Conservation (phyloP, 2,888 invertebrate genomes). For the Elysia crispata region DNA sequence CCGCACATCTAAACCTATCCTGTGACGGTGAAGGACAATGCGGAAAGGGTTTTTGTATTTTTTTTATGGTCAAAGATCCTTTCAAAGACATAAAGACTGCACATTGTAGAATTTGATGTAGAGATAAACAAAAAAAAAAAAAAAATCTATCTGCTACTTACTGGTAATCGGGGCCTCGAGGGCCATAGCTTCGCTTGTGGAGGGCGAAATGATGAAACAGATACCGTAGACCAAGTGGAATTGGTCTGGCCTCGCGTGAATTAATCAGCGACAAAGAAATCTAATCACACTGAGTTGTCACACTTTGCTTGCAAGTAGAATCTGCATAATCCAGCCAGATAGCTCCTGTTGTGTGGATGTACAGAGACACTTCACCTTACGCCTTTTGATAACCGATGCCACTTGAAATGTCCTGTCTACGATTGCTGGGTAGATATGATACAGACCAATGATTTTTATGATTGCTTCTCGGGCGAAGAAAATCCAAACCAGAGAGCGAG, state of each 20-base stretch:
- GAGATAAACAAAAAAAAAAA: no score
- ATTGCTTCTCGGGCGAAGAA: background rate
- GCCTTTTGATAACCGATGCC: constrained; percentile 12
- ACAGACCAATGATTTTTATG: background rate
- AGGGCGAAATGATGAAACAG: constrained; percentile 79
- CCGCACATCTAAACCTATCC: no score
- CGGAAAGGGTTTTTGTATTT: no score
- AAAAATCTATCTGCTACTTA: constrained; percentile 45
- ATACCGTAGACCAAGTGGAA: background rate
- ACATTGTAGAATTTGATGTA: no score
- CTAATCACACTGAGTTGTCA: background rate
- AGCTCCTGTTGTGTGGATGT: no score
- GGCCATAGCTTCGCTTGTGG: constrained; percentile 80
- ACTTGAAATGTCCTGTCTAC: constrained; percentile 9
- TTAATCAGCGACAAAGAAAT: no score
- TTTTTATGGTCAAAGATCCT: no score
- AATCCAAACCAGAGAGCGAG: background rate
- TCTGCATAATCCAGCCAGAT: no score
- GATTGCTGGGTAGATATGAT: background rate
- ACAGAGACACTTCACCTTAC: no score
- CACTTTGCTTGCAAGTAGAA: background rate
- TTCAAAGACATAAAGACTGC: no score
- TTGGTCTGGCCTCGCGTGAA: no score
- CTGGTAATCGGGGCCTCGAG: constrained; percentile 75
- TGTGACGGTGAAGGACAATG: no score